Evolutionary conservation across 2,797 vertebrate species (phyloP).

Genomic region (Fistularia commersonii): DNA sequence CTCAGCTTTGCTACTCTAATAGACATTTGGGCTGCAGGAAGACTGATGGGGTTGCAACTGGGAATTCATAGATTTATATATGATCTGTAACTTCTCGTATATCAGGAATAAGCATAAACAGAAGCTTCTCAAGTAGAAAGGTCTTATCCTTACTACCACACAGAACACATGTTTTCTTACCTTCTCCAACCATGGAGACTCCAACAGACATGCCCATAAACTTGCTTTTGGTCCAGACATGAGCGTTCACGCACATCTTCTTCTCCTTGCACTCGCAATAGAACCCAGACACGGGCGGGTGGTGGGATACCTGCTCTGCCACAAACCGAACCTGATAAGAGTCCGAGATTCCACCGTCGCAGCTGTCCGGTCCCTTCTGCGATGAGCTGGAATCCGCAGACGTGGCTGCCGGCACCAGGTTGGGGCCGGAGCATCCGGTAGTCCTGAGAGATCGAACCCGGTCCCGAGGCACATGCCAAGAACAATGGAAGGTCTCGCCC

Average conservation of each 20-base stretch:
- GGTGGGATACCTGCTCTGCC: conserved; percentile 85
- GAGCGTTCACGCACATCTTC: conserved; percentile 59
- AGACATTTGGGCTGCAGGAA: too few species aligned
- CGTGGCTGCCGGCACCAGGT: conserved; percentile 8
- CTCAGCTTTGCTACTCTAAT: too few species aligned
- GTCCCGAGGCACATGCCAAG: conserved; percentile 89
- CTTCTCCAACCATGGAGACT: conserved; percentile 44
- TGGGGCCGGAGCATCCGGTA: conserved; percentile 2
- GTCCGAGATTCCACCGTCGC: conserved; percentile 12
- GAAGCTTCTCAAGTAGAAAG: too few species aligned
- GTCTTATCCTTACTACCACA: too few species aligned
- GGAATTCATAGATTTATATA: too few species aligned
- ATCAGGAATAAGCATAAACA: too few species aligned
- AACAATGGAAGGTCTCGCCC: conserved; percentile 93
- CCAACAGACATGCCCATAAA: conserved; percentile 47
- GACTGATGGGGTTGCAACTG: too few species aligned
- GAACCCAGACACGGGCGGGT: conserved; percentile 83
- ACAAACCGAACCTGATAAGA: conserved; percentile 72
- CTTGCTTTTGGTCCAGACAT: conserved; percentile 46
- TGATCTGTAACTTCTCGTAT: too few species aligned
- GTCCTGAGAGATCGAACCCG: conserved; percentile 12
- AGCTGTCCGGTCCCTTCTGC: not conserved
- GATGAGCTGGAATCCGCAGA: not conserved
- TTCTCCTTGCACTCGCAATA: conserved; percentile 82
- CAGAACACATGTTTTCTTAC: conserved; percentile 9